A percentile compares a stretch with the other conserved stretches of the same genome.
Evolutionary conservation across 2,797 vertebrate species (phyloP).

Genomic region (Pseudochirops corinnae): DNA sequence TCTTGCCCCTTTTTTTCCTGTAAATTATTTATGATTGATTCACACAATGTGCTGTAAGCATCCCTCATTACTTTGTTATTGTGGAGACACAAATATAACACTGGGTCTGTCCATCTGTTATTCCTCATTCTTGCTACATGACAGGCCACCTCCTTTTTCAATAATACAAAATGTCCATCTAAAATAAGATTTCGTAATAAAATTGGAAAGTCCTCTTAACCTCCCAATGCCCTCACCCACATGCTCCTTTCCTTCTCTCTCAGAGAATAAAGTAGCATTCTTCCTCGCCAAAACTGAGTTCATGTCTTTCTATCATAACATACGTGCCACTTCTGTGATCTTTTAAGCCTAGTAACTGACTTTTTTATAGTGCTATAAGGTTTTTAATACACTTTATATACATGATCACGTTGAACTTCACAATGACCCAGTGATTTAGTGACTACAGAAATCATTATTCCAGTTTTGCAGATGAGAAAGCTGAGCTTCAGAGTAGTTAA

Average conservation of each 20-base stretch:
- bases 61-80: not conserved
- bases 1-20: not conserved
- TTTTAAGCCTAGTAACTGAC: not conserved
- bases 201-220: not conserved
- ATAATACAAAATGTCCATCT: not conserved
- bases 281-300: not conserved
- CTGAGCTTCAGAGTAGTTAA: too few species aligned
- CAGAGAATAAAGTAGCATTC: not conserved
- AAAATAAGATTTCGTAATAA: not conserved
- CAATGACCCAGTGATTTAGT: not conserved
- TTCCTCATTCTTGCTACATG: not conserved
- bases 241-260: not conserved
- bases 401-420: not conserved
- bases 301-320: not conserved
- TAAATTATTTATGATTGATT: not conserved
- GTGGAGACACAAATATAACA: not conserved
- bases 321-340: not conserved
- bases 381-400: not conserved
- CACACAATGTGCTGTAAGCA: not conserved
- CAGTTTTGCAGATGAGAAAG: not conserved
- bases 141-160: not conserved
- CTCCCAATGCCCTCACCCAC: not conserved
- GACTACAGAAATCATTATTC: not conserved
- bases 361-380: not conserved
- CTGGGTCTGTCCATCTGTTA: not conserved